Evolutionary conservation across 2,113 vertebrate genomes (phyloP).

Genomic region (Promerops cafer): DNA sequence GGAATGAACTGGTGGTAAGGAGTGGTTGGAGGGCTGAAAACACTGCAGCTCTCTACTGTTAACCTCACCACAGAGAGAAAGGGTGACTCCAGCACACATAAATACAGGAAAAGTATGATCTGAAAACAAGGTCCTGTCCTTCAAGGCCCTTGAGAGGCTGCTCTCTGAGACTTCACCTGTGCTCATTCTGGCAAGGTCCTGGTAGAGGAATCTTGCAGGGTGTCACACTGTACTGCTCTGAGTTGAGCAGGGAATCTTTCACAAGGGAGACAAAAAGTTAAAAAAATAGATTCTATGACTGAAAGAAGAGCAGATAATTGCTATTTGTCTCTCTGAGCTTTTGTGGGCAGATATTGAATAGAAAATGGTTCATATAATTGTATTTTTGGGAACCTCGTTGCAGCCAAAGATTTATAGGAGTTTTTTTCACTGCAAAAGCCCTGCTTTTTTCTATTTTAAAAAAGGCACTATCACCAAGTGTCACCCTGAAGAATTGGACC

Average conservation of each 20-base stretch:
- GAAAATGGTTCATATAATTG: constrained; percentile 59
- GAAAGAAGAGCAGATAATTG: constrained; percentile 41
- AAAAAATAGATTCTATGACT: neutral
- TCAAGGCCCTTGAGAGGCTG: neutral
- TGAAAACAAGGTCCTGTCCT: neutral
- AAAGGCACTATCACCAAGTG: constrained; percentile 69
- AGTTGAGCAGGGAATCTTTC: neutral
- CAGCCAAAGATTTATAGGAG: constrained; percentile 57
- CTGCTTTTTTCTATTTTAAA: constrained; percentile 65
- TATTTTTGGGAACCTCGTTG: constrained; percentile 52
- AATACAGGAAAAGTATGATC: neutral
- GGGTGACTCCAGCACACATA: neutral
- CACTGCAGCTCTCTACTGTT: neutral
- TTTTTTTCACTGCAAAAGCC: constrained; percentile 33
- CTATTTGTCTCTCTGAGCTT: constrained; percentile 40
- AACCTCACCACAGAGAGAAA: neutral
- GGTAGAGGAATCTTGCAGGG: neutral
- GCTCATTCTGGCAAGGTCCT: neutral
- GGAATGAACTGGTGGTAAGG: neutral
- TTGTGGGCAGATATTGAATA: constrained; percentile 54
- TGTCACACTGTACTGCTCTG: neutral
- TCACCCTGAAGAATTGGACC: constrained; percentile 75
- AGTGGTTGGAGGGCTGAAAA: neutral
- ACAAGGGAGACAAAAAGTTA: neutral
- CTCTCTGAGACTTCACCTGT: neutral